These are phyloP conservation scores for Poicephalus gulielmi DNA, from an alignment of 2,113 vertebrate genomes.

Conservation along the genomic window DNA sequence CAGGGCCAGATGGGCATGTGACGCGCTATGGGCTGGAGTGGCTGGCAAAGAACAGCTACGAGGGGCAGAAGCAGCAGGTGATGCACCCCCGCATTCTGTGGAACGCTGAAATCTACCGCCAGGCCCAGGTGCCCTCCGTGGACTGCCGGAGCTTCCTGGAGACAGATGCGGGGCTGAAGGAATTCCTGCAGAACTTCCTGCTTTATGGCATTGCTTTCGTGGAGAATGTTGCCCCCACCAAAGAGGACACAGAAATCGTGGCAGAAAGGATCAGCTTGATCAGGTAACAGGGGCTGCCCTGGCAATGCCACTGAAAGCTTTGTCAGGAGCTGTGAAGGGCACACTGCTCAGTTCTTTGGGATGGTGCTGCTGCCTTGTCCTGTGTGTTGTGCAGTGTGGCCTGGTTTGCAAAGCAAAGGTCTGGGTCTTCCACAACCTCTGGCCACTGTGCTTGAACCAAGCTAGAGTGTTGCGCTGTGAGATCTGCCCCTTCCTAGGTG, in stretches of 20 bases:
- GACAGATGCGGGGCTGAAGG: constrained; percentile 83
- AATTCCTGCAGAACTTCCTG: constrained; percentile 86
- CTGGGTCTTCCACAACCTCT: not conserved
- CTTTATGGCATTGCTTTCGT: constrained; percentile 91
- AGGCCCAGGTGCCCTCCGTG: constrained; percentile 74
- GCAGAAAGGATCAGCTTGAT: constrained; percentile 86
- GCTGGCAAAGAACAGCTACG: constrained; percentile 88
- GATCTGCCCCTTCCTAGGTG: not conserved
- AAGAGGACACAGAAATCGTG: constrained; percentile 84
- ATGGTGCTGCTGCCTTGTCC: not conserved
- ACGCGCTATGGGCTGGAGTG: constrained; percentile 85
- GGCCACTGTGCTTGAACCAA: rapidly evolving
- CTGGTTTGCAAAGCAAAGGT: not conserved
- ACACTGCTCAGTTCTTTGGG: not conserved
- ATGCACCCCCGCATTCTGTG: constrained; percentile 85
- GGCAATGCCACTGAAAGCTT: not conserved
- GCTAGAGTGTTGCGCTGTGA: not conserved
- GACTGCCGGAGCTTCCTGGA: constrained; percentile 84
- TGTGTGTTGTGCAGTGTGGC: rapidly evolving
- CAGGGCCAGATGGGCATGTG: constrained; percentile 90
- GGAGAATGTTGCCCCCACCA: constrained; percentile 83
- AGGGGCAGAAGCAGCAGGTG: constrained; percentile 78
- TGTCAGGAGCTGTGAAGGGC: rapidly evolving
- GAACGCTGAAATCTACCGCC: constrained; percentile 83
- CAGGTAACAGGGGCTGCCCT: constrained; percentile 72